Evolutionary conservation across 2,113 vertebrate genomes (phyloP).

Genomic region (Odobenus rosmarus): DNA sequence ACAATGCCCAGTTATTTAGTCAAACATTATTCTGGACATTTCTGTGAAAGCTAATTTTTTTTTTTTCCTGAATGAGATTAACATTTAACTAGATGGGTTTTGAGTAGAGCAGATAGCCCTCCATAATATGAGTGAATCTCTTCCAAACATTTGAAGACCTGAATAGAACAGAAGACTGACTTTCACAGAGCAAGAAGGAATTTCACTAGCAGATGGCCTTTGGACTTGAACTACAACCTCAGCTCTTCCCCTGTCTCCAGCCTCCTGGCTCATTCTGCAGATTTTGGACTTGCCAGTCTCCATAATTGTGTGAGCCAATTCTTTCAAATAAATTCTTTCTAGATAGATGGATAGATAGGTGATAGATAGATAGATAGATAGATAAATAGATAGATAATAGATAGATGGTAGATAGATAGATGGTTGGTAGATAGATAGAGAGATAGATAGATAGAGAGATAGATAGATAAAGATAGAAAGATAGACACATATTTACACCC

Average conservation of each 20-base stretch:
- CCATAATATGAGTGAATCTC: not conserved
- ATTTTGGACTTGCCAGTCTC: not conserved
- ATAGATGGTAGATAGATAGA: not conserved
- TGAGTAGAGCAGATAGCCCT: not conserved
- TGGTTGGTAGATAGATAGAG: not conserved
- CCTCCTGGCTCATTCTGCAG: not conserved
- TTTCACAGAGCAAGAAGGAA: not conserved
- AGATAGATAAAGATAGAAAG: not conserved
- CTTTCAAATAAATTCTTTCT: not conserved
- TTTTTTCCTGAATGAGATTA: not conserved
- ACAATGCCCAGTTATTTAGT: not conserved
- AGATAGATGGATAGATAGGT: not conserved
- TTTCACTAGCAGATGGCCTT: not conserved
- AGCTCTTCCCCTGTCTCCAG: not conserved
- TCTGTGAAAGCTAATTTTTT: not conserved
- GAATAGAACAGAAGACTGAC: not conserved
- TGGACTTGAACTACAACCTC: not conserved
- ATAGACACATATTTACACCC: not conserved
- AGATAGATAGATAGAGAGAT: not conserved
- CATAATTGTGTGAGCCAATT: not conserved
- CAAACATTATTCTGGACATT: not conserved
- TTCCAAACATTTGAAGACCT: not conserved
- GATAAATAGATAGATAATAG: not conserved
- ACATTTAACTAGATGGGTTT: not conserved
- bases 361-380: not conserved